Percentiles rank a stretch among this genome's conserved stretches.
Evolutionary conservation across 2,113 vertebrate species (phyloP).

Genomic region (Caranx ignobilis): DNA sequence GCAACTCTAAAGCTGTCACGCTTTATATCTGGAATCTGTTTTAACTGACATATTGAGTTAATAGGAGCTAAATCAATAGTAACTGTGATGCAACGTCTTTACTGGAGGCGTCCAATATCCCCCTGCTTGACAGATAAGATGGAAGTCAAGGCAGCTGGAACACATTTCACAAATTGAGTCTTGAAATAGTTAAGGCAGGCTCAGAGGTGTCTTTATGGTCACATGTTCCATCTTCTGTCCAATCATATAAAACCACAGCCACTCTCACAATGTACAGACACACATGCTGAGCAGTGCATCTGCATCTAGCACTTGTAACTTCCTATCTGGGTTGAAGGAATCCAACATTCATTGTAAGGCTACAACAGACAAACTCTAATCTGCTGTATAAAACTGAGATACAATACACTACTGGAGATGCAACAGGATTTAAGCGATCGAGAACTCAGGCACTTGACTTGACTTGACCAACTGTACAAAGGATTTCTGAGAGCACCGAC

Average conservation of each 20-base stretch:
- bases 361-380: background rate
- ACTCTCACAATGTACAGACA: background rate
- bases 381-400: background rate
- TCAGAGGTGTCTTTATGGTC: background rate
- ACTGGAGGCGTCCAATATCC: background rate
- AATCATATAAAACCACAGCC: background rate
- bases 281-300: background rate
- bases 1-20: slow-evolving; percentile 24
- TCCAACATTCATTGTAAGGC: background rate
- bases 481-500: background rate
- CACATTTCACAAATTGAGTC: slow-evolving; percentile 13
- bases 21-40: slow-evolving; percentile 16
- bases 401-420: background rate
- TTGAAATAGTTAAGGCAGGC: slow-evolving; percentile 5
- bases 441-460: background rate
- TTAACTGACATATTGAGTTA: slow-evolving; percentile 18
- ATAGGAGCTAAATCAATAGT: background rate
- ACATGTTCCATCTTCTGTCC: background rate
- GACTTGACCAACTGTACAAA: background rate
- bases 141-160: slow-evolving; percentile 42
- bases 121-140: slow-evolving; percentile 2
- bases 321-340: background rate
- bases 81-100: background rate
- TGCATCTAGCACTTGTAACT: background rate
- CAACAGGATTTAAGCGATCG: background rate